Base-by-base conservation (phyloP, 2,888 invertebrate species). In the Tachina grossa region DNA sequence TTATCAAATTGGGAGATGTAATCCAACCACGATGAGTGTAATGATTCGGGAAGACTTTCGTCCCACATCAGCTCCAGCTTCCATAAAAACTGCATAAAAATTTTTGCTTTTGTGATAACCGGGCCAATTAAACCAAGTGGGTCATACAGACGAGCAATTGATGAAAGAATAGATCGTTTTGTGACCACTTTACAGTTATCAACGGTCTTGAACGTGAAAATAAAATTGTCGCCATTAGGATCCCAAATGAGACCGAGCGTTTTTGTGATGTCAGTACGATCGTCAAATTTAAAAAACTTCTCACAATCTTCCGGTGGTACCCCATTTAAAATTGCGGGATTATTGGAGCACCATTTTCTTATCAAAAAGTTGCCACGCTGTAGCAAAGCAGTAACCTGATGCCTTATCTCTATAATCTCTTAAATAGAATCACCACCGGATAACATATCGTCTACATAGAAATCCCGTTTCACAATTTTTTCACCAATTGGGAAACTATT, bases 331-430 rank as follows among this genome's bases (percentile, higher is more conserved):
- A 47, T 47, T 57, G 31, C 61, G 2, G 59, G n/a, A 19, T 11
- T 49, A 22, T 74, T 65, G 8, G 74, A 75, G 19, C 69, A 78
- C 61, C 77, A 78, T 14, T 69, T 78, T 22, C 68, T 22, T 16
- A 55, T 55, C 13, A 55, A 16, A 41, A 68, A 77, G 45, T 59
- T 68, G 1, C 41, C 68, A 13, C 39, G 31, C 16, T 68, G n/a
- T 11, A 76, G 66, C 11, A 76, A 55, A 1, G 11, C 41, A n/a
- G 47, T 14, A 16, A 57, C 66, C 16, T 72, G 72, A n/a, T 77
- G 66, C 13, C 14, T 51, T 31, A 57, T 77, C 5, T 11, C 43
- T 5, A 22, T 11, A 14, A 74, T 61, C 8, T 74, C 61, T 19
- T 74, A n/a, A 55, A 71, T 13, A 14, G 74, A 51, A 3, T 75